Conservation (phyloP, 1,140 invertebrate species). For the Lepidurus packardi region DNA sequence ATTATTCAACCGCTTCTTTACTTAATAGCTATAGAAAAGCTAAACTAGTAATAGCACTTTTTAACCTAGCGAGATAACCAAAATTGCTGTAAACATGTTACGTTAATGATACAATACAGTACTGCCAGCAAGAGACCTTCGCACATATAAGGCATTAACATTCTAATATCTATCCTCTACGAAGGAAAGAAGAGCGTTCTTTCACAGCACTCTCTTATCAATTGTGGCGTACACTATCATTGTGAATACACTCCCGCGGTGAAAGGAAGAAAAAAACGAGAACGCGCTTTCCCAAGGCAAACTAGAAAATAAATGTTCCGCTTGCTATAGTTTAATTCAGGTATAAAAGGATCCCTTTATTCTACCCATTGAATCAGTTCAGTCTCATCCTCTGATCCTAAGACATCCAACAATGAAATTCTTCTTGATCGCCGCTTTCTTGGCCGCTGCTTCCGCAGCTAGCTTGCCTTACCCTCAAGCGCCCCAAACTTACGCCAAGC, state of each 20-base stretch:
- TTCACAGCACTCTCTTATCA: neutral
- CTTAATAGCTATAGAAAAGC: too few species aligned
- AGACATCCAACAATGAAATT: neutral
- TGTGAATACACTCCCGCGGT: neutral
- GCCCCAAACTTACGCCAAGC: neutral
- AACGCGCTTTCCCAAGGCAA: neutral
- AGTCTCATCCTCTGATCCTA: neutral
- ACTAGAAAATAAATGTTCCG: neutral
- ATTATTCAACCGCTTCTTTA: too few species aligned
- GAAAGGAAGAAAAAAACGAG: neutral
- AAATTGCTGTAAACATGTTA: too few species aligned
- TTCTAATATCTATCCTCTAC: too few species aligned
- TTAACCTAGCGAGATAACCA: too few species aligned
- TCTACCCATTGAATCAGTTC: neutral
- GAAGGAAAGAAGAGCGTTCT: too few species aligned
- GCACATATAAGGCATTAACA: too few species aligned
- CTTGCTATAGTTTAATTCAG: neutral
- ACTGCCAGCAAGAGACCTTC: too few species aligned
- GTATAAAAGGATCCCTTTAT: neutral
- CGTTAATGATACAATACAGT: too few species aligned
- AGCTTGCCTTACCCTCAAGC: neutral
- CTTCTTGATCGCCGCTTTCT: conserved; percentile 26
- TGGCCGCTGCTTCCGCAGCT: conserved; percentile 26
- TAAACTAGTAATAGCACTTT: too few species aligned
- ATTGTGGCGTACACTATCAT: neutral